Evolutionary conservation across 2,113 vertebrate species (phyloP).

Genomic region (Rattus rattus): DNA sequence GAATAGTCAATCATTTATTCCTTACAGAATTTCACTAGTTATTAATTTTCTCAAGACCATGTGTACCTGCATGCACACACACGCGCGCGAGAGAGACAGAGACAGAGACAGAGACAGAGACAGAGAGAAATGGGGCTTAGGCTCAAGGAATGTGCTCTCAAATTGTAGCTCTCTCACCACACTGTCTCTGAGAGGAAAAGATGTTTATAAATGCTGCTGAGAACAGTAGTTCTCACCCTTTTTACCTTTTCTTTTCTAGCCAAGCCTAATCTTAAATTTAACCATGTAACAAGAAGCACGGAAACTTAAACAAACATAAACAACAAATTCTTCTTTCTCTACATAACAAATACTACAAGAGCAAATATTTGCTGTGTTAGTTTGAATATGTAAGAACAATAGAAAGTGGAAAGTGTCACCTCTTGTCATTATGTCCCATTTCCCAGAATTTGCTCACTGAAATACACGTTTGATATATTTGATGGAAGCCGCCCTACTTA

Average conservation of each 20-base stretch:
- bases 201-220: background rate
- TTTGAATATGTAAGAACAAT: background rate
- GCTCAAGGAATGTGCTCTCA: background rate
- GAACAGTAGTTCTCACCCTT: background rate
- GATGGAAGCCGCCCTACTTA: background rate
- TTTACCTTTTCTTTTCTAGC: background rate
- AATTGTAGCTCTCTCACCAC: background rate
- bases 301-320: background rate
- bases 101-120: background rate
- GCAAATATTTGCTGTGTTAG: background rate
- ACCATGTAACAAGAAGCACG: background rate
- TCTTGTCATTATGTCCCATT: background rate
- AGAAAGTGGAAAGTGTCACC: background rate
- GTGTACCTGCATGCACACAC: no score
- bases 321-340: background rate
- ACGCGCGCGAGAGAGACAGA: background rate
- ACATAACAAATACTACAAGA: conserved; percentile 9
- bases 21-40: background rate
- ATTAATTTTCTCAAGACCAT: conserved; percentile 4
- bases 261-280: conserved; percentile 8
- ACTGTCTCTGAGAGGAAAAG: background rate
- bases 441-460: background rate
- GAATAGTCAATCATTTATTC: background rate
- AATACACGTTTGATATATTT: background rate
- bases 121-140: background rate